Evolutionary conservation across 2,113 vertebrate species (phyloP).

Genomic region (Australoheros scitulus): DNA sequence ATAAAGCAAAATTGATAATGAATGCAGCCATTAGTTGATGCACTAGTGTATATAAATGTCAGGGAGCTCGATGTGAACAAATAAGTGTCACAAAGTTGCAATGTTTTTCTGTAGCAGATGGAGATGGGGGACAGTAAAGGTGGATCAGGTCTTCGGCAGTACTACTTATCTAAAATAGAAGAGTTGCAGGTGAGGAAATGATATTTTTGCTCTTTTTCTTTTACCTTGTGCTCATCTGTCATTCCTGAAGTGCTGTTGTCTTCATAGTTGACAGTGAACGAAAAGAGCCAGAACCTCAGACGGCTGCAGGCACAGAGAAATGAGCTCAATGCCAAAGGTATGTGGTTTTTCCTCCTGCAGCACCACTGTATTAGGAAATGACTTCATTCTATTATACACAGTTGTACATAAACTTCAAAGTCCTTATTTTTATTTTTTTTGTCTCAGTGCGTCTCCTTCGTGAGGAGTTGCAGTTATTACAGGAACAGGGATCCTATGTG

Average conservation of each 20-base stretch:
- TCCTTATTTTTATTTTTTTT: not conserved
- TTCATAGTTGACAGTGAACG: constrained; percentile 91
- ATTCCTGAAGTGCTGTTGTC: constrained; percentile 2
- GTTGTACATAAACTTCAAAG: no score
- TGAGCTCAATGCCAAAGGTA: constrained; percentile 98
- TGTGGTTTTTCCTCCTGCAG: not conserved
- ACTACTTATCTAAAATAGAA: constrained; percentile 98
- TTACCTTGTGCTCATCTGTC: not conserved
- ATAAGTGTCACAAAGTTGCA: not conserved
- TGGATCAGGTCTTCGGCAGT: constrained; percentile 93
- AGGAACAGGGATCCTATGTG: constrained; percentile 98
- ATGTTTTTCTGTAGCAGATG: constrained; percentile 81
- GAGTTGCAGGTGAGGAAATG: constrained; percentile 90
- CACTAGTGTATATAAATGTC: not conserved
- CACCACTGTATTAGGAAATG: not conserved
- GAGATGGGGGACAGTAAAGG: constrained; percentile 94
- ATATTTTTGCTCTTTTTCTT: not conserved
- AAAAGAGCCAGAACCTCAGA: constrained; percentile 96
- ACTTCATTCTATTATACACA: no score
- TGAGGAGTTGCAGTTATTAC: constrained; percentile 95
- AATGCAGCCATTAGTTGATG: not conserved
- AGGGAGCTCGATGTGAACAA: not conserved
- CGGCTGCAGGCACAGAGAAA: constrained; percentile 96
- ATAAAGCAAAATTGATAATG: not conserved
- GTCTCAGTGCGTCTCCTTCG: constrained; percentile 90